phyloP scores from a whole-genome alignment of 2,888 invertebrate species.

The Cataglyphis cursor region DNA sequence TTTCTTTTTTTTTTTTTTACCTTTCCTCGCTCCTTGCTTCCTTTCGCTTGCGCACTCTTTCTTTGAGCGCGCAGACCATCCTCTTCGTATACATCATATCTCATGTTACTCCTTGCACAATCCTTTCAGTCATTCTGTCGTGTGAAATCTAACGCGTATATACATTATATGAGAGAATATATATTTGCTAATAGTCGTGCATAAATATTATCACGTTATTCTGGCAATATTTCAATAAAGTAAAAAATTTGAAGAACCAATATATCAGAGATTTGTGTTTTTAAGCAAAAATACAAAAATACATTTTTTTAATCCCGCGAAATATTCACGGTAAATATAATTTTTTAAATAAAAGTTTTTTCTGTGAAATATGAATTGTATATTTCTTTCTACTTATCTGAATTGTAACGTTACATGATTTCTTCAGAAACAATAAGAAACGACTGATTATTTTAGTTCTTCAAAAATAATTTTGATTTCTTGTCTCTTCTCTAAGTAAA shows the following conservation, averaged over 20 bases:
- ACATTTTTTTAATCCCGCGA: background rate
- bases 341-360: constrained; percentile 3
- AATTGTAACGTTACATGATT: background rate
- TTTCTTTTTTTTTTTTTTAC: background rate
- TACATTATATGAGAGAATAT: constrained; percentile 1
- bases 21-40: background rate
- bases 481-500: background rate
- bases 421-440: background rate
- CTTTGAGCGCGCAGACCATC: background rate
- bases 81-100: constrained; percentile 3
- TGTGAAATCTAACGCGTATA: constrained; percentile 24
- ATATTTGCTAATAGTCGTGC: constrained; percentile 29
- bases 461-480: background rate
- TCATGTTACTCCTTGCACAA: constrained; percentile 22
- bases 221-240: background rate
- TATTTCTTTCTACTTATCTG: background rate
- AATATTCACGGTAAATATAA: background rate
- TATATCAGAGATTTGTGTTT: background rate
- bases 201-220: constrained; percentile 13
- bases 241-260: background rate
- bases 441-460: background rate
- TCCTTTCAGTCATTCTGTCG: constrained; percentile 23
- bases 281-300: background rate
- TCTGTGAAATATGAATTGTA: background rate
- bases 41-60: background rate